Conservation (phyloP, 1,140 invertebrate genomes). For the Theocolax elegans region DNA sequence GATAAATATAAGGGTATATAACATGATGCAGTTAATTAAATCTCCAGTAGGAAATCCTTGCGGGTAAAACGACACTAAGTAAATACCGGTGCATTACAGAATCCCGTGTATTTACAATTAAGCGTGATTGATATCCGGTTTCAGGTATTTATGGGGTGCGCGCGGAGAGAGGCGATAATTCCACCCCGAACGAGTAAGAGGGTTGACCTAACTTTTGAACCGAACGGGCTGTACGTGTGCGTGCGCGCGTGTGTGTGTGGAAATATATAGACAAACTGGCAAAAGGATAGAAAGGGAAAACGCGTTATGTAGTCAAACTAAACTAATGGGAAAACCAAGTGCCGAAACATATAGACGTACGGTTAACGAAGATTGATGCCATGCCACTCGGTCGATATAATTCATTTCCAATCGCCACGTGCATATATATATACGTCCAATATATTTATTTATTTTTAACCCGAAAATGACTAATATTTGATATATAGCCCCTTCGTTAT, state of each 20-base stretch:
- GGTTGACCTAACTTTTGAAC: not conserved
- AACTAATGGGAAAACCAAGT: conserved; percentile 20
- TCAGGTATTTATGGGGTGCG: conserved; percentile 11
- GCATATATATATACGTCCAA: not conserved
- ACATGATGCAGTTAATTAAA: too few relatives aligned
- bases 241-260: too few relatives aligned
- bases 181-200: not conserved
- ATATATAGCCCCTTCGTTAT: not conserved
- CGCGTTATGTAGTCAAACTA: too few relatives aligned
- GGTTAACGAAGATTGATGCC: conserved; percentile 17
- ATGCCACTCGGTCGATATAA: too few relatives aligned
- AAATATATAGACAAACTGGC: too few relatives aligned
- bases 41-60: too few relatives aligned
- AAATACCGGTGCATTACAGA: not conserved
- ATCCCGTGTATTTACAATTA: conserved; percentile 14
- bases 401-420: too few relatives aligned
- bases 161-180: not conserved
- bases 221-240: too few relatives aligned
- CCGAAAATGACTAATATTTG: not conserved
- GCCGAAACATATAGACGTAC: not conserved
- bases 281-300: too few relatives aligned
- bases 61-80: conserved; percentile 27
- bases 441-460: conserved; percentile 7
- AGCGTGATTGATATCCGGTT: not conserved
- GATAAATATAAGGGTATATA: too few relatives aligned